Conservation (phyloP, 2,888 invertebrate species). For the Pandemis cinnamomeana region DNA sequence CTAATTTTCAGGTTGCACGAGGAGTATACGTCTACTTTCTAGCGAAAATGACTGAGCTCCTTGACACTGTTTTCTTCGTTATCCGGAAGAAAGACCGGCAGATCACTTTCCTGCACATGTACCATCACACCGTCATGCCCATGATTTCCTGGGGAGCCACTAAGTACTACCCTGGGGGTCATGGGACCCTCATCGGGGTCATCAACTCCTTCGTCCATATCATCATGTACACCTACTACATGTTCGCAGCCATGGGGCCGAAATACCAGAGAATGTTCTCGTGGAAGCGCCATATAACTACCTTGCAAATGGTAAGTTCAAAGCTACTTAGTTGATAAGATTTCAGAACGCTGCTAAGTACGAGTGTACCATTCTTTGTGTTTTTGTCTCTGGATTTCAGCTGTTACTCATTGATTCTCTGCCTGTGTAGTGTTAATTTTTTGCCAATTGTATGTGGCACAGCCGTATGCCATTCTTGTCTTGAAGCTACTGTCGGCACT, state of each 20-base stretch:
- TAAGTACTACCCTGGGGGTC: constrained; percentile 94
- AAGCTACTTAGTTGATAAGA: not conserved
- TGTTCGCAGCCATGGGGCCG: constrained; percentile 95
- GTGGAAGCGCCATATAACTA: constrained; percentile 97
- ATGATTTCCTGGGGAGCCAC: constrained; percentile 96
- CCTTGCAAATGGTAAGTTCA: constrained; percentile 92
- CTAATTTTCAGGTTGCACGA: constrained; percentile 84
- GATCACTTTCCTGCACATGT: constrained; percentile 95
- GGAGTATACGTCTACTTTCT: constrained; percentile 94
- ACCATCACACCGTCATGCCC: constrained; percentile 98
- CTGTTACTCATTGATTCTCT: not conserved
- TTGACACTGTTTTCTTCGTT: constrained; percentile 97
- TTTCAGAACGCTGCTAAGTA: too few species aligned
- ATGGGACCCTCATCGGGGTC: constrained; percentile 95
- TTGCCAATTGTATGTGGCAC: too few species aligned
- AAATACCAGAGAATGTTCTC: constrained; percentile 94
- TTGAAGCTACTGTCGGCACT: too few species aligned
- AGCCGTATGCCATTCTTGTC: too few species aligned
- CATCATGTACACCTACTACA: constrained; percentile 96
- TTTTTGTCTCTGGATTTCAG: not conserved
- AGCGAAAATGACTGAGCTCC: constrained; percentile 94
- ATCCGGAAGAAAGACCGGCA: constrained; percentile 95
- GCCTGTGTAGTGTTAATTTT: too few species aligned
- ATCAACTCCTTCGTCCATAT: constrained; percentile 98
- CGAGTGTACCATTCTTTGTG: not conserved